phyloP scores from a whole-genome alignment of 53 echinoderm and acorn worm genomes.

The Hippasteria phrygiana region DNA sequence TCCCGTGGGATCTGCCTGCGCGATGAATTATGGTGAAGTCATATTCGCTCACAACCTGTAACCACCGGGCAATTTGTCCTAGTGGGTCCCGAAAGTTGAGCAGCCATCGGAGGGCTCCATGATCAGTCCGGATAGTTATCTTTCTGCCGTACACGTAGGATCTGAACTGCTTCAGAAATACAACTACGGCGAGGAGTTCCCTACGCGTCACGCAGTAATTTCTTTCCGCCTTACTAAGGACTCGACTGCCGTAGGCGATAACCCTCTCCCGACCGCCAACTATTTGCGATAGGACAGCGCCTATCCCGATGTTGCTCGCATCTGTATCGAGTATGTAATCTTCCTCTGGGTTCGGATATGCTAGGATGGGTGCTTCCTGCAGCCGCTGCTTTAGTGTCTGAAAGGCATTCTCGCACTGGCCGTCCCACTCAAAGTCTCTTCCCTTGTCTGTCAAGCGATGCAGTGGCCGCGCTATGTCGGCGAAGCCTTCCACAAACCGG shows the following conservation, averaged over 20 bases:
- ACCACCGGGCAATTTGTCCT: constrained; percentile 60
- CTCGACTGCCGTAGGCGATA: constrained; percentile 54
- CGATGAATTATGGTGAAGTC: constrained; percentile 35
- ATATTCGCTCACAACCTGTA: constrained; percentile 39
- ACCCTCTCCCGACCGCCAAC: constrained; percentile 56
- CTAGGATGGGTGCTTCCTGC: constrained; percentile 23
- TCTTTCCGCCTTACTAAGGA: constrained; percentile 55
- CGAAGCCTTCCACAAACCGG: not conserved
- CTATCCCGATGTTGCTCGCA: constrained; percentile 51
- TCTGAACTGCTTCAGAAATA: constrained; percentile 35
- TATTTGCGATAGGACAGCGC: constrained; percentile 60
- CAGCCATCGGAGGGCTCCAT: constrained; percentile 46
- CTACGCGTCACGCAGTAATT: constrained; percentile 58
- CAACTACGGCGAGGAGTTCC: constrained; percentile 56
- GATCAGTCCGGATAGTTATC: constrained; percentile 41
- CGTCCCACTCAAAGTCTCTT: constrained; percentile 23
- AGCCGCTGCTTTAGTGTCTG: not conserved
- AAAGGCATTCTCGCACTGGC: constrained; percentile 7
- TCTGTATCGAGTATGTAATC: constrained; percentile 33
- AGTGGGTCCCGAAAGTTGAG: constrained; percentile 44
- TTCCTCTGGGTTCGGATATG: constrained; percentile 19
- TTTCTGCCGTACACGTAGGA: constrained; percentile 33
- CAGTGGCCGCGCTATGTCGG: not conserved
- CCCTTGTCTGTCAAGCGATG: constrained; percentile 31
- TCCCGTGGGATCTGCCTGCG: constrained; percentile 30